These are phyloP conservation scores for Autographa gamma DNA, from an alignment of 2,888 invertebrate species.

Conservation along the genomic window DNA sequence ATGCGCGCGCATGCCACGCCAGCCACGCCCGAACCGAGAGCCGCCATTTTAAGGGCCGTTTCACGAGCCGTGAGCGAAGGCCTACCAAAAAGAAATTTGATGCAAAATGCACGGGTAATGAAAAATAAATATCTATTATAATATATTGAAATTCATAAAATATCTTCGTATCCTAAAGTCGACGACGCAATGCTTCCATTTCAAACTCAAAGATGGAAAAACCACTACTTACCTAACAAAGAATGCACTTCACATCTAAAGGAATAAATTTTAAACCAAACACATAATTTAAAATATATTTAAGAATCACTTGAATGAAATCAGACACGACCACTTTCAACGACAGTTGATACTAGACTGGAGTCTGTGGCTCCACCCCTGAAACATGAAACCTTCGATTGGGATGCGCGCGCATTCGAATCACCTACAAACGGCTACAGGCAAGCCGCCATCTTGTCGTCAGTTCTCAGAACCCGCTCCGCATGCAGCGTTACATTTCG, in stretches of 20 bases:
- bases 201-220: neutral
- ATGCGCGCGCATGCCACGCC: neutral
- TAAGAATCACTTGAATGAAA: too few species aligned
- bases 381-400: neutral
- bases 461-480: neutral
- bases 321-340: too few species aligned
- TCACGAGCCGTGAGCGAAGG: neutral
- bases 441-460: neutral
- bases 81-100: neutral
- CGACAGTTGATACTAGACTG: neutral
- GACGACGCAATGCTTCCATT: neutral
- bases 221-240: too few species aligned
- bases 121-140: too few species aligned
- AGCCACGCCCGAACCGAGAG: neutral
- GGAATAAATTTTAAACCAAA: too few species aligned
- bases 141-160: too few species aligned
- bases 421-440: neutral
- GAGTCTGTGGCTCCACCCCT: neutral
- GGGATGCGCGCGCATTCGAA: neutral
- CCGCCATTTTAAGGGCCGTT: neutral
- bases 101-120: too few species aligned
- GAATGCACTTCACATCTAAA: too few species aligned
- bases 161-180: too few species aligned
- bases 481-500: neutral
- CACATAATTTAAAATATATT: too few species aligned